Evolutionary conservation across 2,888 invertebrate genomes (phyloP).

Genomic region (Acanthoscelides obtectus): DNA sequence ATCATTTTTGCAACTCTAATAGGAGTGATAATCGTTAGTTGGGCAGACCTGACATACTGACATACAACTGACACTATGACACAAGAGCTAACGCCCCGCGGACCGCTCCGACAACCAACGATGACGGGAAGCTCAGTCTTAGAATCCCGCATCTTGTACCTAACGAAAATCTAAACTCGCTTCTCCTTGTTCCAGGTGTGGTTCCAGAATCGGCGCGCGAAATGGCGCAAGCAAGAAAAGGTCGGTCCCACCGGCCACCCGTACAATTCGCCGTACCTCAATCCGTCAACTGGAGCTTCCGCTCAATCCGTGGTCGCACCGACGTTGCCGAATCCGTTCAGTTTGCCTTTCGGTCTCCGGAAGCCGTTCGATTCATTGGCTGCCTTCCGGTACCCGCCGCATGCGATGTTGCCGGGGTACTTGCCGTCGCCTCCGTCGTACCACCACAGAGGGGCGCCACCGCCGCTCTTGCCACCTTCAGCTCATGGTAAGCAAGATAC

Average conservation of each 20-base stretch:
- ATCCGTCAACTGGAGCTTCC: slow-evolving; percentile 57
- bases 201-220: slow-evolving; percentile 89
- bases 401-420: slow-evolving; percentile 54
- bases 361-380: slow-evolving; percentile 72
- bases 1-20: too few species aligned
- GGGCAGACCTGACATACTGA: too few species aligned
- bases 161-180: background rate
- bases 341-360: slow-evolving; percentile 69
- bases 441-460: slow-evolving; percentile 59
- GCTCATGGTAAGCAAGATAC: background rate
- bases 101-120: too few species aligned
- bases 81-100: too few species aligned
- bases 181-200: slow-evolving; percentile 66
- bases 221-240: slow-evolving; percentile 91
- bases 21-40: too few species aligned
- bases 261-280: slow-evolving; percentile 74
- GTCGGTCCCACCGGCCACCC: slow-evolving; percentile 88
- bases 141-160: too few species aligned
- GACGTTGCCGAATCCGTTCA: slow-evolving; percentile 78
- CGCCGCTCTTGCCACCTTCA: slow-evolving; percentile 61
- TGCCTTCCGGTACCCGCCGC: slow-evolving; percentile 68
- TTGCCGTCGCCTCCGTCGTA: slow-evolving; percentile 47
- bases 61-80: too few species aligned
- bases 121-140: too few species aligned
- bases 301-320: slow-evolving; percentile 65